Evolutionary conservation across 2,888 invertebrate species (phyloP).

Genomic region (Andrena bucephala): DNA sequence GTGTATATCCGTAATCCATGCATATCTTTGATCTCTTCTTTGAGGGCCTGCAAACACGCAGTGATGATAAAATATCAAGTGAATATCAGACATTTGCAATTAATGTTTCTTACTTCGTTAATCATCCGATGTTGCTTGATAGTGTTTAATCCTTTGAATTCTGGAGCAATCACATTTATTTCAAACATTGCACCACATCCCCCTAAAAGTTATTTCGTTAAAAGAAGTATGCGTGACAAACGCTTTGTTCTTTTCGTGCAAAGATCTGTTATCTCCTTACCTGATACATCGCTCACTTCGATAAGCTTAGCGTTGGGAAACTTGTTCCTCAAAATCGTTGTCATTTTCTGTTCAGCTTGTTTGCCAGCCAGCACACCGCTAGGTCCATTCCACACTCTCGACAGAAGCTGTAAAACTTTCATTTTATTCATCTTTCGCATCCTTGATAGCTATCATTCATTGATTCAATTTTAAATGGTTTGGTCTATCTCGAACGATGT

Average conservation of each 20-base stretch:
- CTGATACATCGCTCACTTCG: conserved; percentile 90
- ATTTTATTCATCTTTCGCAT: conserved; percentile 79
- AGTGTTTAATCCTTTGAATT: conserved; percentile 89
- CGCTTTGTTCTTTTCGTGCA: not conserved
- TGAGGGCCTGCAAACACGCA: conserved; percentile 86
- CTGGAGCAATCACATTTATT: conserved; percentile 89
- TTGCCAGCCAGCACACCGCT: conserved; percentile 78
- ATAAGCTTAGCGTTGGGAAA: conserved; percentile 89
- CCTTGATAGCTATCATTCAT: conserved; percentile 16
- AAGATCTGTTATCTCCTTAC: conserved; percentile 73
- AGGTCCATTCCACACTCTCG: conserved; percentile 83
- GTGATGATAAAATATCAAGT: not conserved
- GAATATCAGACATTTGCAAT: not conserved
- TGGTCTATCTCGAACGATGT: not conserved
- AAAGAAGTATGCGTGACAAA: not conserved
- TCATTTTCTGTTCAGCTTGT: conserved; percentile 84
- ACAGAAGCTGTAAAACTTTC: conserved; percentile 83
- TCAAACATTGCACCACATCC: conserved; percentile 94
- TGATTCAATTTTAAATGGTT: conserved; percentile 22
- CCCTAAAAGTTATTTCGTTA: conserved; percentile 85
- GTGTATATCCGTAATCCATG: conserved; percentile 94
- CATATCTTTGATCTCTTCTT: conserved; percentile 92
- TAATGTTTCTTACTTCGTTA: conserved; percentile 86
- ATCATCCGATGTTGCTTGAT: conserved; percentile 92
- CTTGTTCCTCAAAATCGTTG: conserved; percentile 83